Evolutionary conservation across 2,888 invertebrate genomes (phyloP).

Genomic region (Chalcis sispes): DNA sequence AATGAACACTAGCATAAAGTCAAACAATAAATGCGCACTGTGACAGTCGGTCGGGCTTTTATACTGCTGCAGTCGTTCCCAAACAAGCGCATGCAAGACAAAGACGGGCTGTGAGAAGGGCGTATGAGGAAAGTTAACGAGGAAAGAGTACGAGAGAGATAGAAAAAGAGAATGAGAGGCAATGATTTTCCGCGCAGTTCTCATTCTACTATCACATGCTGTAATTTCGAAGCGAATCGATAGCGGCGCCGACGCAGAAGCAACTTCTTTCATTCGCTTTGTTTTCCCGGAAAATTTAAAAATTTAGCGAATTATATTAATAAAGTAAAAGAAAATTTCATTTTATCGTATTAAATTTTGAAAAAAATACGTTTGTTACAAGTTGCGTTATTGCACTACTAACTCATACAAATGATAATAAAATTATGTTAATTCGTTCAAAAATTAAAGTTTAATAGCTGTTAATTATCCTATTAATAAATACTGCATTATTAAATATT

Average conservation of each 20-base stretch:
- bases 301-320: no score
- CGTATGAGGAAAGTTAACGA: not conserved
- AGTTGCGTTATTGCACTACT: no score
- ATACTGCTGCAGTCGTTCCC: slow-evolving; percentile 50
- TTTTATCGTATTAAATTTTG: no score
- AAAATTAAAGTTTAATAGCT: no score
- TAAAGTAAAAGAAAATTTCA: no score
- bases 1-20: not conserved
- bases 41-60: slow-evolving; percentile 56
- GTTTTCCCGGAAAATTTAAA: not conserved
- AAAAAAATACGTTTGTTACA: no score
- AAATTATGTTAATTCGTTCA: no score
- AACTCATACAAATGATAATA: no score
- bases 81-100: not conserved
- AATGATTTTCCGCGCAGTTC: slow-evolving; percentile 40
- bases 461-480: no score
- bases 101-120: not conserved
- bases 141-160: not conserved
- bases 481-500: no score
- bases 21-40: slow-evolving; percentile 59
- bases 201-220: not conserved
- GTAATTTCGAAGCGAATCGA: slow-evolving; percentile 33
- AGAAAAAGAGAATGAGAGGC: not conserved
- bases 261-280: not conserved
- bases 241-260: slow-evolving; percentile 19